phyloP scores from a whole-genome alignment of 1,140 invertebrate genomes.

The Ips nitidus region DNA sequence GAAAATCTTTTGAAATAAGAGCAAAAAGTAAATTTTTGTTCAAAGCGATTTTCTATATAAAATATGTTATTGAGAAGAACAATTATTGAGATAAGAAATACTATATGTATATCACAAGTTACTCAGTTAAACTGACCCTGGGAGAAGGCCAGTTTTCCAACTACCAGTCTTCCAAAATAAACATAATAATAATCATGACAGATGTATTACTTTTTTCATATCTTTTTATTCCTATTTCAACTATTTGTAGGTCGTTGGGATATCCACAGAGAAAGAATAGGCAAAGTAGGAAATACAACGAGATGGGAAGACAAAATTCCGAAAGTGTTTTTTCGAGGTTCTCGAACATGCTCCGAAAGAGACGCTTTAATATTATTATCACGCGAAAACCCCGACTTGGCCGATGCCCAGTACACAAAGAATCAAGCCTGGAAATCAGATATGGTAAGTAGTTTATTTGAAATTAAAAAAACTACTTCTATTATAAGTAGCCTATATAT shows the following conservation, averaged over 20 bases:
- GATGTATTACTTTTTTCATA: no score
- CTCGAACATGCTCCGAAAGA: slow-evolving; percentile 86
- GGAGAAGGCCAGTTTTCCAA: no score
- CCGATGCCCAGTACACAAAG: slow-evolving; percentile 94
- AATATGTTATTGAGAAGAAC: no score
- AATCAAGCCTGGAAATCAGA: slow-evolving; percentile 98
- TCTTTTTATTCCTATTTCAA: no score
- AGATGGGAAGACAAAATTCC: slow-evolving; percentile 78
- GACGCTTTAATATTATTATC: slow-evolving; percentile 89
- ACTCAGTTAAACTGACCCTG: no score
- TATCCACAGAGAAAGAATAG: slow-evolving; percentile 71
- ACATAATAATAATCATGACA: no score
- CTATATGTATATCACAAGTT: no score
- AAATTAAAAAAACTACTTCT: slow-evolving; percentile 4
- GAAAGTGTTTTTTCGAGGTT: slow-evolving; percentile 90
- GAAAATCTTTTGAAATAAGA: no score
- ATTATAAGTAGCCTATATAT: neutral
- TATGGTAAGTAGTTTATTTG: slow-evolving; percentile 56
- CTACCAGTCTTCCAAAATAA: no score
- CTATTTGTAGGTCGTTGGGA: slow-evolving; percentile 76
- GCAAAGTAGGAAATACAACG: slow-evolving; percentile 62
- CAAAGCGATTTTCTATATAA: no score
- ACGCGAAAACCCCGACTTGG: slow-evolving; percentile 72
- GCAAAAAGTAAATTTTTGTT: no score
- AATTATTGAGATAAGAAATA: no score